Conservation (phyloP, 1,140 invertebrate species). For the Rhyzopertha dominica region DNA sequence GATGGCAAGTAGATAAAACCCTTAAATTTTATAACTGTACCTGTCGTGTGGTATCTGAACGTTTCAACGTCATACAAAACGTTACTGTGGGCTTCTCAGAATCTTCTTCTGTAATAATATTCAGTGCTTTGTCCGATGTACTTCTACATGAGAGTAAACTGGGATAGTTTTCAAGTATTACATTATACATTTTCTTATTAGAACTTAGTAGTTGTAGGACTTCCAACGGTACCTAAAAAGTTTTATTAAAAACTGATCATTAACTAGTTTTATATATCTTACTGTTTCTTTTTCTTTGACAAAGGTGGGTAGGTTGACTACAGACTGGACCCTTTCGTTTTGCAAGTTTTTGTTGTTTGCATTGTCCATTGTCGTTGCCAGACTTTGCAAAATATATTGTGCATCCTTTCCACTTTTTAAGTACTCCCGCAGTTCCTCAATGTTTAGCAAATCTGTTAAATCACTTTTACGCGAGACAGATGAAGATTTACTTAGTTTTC, state of each 20-base stretch:
- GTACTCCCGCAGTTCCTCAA: conserved; percentile 62
- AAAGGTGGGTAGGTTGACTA: conserved; percentile 70
- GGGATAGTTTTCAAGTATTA: conserved; percentile 69
- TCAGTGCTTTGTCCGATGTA: conserved; percentile 57
- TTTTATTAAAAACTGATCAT: not conserved
- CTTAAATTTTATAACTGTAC: not conserved
- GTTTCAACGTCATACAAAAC: conserved; percentile 59
- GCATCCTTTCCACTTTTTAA: conserved; percentile 60
- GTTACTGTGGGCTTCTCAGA: conserved; percentile 51
- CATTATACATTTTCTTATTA: conserved; percentile 63
- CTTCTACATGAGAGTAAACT: conserved; percentile 59
- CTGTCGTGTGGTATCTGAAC: conserved; percentile 46
- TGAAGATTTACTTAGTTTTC: conserved; percentile 47
- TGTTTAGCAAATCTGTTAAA: conserved; percentile 54
- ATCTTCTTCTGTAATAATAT: conserved; percentile 47
- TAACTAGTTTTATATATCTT: conserved; percentile 22
- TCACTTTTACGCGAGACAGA: conserved; percentile 48
- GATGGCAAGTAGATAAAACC: too few species aligned
- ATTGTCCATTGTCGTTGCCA: conserved; percentile 54
- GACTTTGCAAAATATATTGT: conserved; percentile 60
- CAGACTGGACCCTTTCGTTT: conserved; percentile 49
- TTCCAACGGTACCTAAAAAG: conserved; percentile 57
- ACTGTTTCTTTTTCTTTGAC: conserved; percentile 65
- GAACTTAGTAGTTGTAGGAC: conserved; percentile 58
- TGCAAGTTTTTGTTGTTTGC: conserved; percentile 33